A percentile compares a stretch with the other conserved stretches of the same genome.
Evolutionary conservation across 2,888 invertebrate species (phyloP).

Genomic region (Cantharis rufa): DNA sequence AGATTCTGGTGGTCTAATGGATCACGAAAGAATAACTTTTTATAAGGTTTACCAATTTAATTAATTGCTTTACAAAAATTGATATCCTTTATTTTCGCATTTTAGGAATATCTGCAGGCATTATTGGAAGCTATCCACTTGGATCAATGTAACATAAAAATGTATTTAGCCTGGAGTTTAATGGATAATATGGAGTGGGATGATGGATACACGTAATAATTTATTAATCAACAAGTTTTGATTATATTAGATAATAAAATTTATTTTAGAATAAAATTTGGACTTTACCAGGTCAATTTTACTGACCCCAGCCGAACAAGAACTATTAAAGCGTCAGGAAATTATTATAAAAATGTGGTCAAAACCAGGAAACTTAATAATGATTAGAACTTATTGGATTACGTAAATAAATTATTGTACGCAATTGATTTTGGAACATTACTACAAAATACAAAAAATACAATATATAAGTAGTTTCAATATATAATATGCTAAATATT

Average conservation of each 20-base stretch:
- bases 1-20: constrained; percentile 57
- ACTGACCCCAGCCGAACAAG: constrained; percentile 61
- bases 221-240: background rate
- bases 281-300: constrained; percentile 71
- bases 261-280: constrained; percentile 65
- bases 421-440: background rate
- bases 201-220: constrained; percentile 71
- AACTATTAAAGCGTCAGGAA: constrained; percentile 66
- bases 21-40: constrained; percentile 57
- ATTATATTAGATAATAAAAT: background rate
- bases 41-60: constrained; percentile 35
- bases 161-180: constrained; percentile 78
- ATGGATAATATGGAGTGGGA: constrained; percentile 85
- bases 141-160: constrained; percentile 64
- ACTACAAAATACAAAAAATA: no score
- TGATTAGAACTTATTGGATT: background rate
- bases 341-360: constrained; percentile 61
- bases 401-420: background rate
- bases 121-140: constrained; percentile 58
- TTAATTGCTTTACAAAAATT: background rate
- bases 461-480: no score
- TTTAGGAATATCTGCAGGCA: constrained; percentile 55
- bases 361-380: constrained; percentile 40
- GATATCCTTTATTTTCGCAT: background rate
- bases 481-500: no score